A percentile compares a stretch with the other conserved stretches of the same genome.
Evolutionary conservation across 1,140 invertebrate genomes (phyloP).

Genomic region (Drosophila littoralis): DNA sequence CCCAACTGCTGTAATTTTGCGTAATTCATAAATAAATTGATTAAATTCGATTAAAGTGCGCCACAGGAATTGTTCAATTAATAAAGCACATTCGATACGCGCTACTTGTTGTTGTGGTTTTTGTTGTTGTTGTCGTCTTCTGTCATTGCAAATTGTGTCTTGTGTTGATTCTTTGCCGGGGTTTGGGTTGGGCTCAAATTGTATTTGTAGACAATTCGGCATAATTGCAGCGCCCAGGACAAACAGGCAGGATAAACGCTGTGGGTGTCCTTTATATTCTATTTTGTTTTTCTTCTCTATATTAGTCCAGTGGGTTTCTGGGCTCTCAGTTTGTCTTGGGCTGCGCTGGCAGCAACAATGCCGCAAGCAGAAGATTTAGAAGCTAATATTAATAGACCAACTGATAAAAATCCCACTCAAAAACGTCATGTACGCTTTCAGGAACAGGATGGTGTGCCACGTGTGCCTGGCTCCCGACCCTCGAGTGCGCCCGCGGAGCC

Average conservation of each 20-base stretch:
- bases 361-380: slow-evolving; percentile 20
- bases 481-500: slow-evolving; percentile 83
- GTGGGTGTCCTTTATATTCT: slow-evolving; percentile 6
- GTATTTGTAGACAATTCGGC: slow-evolving; percentile 81
- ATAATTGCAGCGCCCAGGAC: slow-evolving; percentile 64
- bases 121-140: slow-evolving; percentile 22
- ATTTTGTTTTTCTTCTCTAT: not conserved
- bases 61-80: slow-evolving; percentile 53
- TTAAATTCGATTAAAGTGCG: slow-evolving; percentile 66
- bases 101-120: not conserved
- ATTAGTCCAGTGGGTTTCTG: not conserved
- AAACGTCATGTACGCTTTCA: slow-evolving; percentile 81
- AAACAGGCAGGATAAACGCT: slow-evolving; percentile 50
- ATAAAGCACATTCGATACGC: slow-evolving; percentile 43
- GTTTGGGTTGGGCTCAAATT: slow-evolving; percentile 52
- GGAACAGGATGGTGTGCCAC: slow-evolving; percentile 76
- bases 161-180: slow-evolving; percentile 39
- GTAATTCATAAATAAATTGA: slow-evolving; percentile 76
- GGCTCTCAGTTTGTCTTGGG: slow-evolving; percentile 47
- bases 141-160: slow-evolving; percentile 48
- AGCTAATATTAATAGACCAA: not conserved
- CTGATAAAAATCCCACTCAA: slow-evolving; percentile 36
- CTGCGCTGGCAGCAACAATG: slow-evolving; percentile 58
- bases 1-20: slow-evolving; percentile 34
- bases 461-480: slow-evolving; percentile 69